Base-by-base conservation (phyloP, 1,140 invertebrate species). In the Macrotrachela quadricornifera region DNA sequence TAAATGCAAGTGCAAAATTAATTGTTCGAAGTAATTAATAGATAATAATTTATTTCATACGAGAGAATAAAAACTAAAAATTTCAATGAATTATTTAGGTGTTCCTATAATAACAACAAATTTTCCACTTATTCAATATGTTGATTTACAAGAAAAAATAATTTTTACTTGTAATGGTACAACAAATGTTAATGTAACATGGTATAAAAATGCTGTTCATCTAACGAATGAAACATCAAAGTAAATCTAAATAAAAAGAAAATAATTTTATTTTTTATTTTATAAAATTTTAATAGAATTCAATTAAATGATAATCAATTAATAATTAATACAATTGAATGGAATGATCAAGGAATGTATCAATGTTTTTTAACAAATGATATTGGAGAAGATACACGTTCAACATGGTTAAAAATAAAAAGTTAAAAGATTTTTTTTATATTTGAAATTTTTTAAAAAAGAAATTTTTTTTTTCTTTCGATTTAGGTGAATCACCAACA, bases 391-490 rank as follows among this genome's bases (percentile, higher is more conserved):
- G 79, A 80, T 17, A 86, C 82, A 10, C 78, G 79, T 50, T 82
- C 81, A 57, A 86, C 85, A 6, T 92, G 85, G 85, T 73, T 95
- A 10, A 80, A 82, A 74, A 85, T 90, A 38, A 91, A 90, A 79
- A 90, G 87, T 37, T 4, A 30, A 8, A 30, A 30, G 8, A 4
- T 8, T 30, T 30, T 30, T 2, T 30, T 30, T 30, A 4, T 30
- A 30, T 30, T n/a, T n/a, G n/a, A n/a, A n/a, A n/a, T n/a, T n/a
- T n/a, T n/a, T n/a, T n/a, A n/a, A n/a, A n/a, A n/a, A n/a, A n/a
- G n/a, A n/a, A n/a, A n/a, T n/a, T n/a, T n/a, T n/a, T n/a, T n/a
- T n/a, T n/a, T n/a, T n/a, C n/a, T n/a, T n/a, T n/a, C n/a, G n/a
- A n/a, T 30, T 30, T 30, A 30, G 21, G 21, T 30, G 21, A 30